A percentile compares a stretch with the other conserved stretches of the same genome.
Conservation (phyloP, 2,797 vertebrate genomes). For the Macropus fuliginosus region DNA sequence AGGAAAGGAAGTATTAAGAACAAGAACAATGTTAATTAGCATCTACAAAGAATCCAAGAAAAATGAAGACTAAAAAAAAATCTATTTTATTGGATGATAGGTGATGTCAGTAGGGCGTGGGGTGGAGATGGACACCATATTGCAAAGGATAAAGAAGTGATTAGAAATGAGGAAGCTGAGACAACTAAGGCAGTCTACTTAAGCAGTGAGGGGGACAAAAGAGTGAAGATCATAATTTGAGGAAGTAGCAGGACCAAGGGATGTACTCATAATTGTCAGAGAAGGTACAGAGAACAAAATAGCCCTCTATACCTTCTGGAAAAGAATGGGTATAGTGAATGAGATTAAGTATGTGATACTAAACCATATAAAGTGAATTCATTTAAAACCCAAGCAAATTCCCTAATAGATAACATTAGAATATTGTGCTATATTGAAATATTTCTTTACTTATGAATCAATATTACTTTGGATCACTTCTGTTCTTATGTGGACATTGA, state of each 20-base stretch:
- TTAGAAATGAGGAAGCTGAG: not conserved
- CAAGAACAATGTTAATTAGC: not conserved
- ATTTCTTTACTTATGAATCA: not conserved
- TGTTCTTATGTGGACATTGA: not conserved
- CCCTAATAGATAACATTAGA: not conserved
- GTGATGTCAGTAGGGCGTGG: not conserved
- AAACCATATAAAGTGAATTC: not conserved
- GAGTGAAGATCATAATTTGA: not conserved
- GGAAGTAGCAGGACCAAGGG: not conserved
- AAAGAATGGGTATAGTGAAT: not conserved
- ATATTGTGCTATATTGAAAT: not conserved
- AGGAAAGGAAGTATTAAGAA: no score
- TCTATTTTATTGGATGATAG: not conserved
- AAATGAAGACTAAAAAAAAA: not conserved
- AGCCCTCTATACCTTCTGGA: not conserved
- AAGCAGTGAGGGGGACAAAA: not conserved
- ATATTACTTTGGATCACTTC: not conserved
- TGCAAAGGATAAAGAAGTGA: not conserved
- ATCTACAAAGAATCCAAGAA: not conserved
- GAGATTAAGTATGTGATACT: not conserved
- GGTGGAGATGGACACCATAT: not conserved
- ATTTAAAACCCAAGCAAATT: not conserved
- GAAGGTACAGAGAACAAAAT: not conserved
- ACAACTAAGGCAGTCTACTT: not conserved
- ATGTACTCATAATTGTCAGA: not conserved